Percentiles rank a stretch among this genome's conserved stretches.
Conservation (phyloP, 2,113 vertebrate genomes). For the Rhagologus leucostigma region DNA sequence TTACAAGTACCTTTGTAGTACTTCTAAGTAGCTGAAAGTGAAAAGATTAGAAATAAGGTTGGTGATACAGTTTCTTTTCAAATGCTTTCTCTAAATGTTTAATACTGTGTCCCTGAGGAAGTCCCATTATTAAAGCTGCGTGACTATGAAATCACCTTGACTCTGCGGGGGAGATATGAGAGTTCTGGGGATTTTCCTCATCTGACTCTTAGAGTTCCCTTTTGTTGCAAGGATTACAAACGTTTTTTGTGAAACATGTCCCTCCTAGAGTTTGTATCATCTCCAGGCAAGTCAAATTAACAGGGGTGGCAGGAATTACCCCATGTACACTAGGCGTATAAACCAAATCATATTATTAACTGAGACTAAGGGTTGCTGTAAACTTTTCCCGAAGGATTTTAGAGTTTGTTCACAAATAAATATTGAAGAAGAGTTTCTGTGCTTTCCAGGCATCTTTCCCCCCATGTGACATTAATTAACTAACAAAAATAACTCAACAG, state of each 20-base stretch:
- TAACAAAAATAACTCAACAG: neutral
- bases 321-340: neutral
- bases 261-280: neutral
- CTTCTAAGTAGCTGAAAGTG: neutral
- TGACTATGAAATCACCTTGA: conserved; percentile 41
- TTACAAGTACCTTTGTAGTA: neutral
- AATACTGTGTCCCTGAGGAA: conserved; percentile 6
- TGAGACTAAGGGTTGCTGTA: neutral
- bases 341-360: neutral
- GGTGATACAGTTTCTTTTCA: conserved; percentile 22
- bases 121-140: neutral
- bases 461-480: neutral
- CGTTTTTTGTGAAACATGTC: neutral
- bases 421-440: neutral
- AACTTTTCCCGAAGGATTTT: neutral
- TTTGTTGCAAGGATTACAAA: neutral
- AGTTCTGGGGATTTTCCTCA: neutral
- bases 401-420: neutral
- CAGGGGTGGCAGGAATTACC: neutral
- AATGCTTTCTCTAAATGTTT: neutral
- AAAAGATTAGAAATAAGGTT: conserved; percentile 20
- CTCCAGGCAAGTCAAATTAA: neutral
- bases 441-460: neutral
- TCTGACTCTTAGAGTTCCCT: neutral
- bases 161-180: neutral